phyloP scores from a whole-genome alignment of 2,797 vertebrate species.

The Siniperca obscura region DNA sequence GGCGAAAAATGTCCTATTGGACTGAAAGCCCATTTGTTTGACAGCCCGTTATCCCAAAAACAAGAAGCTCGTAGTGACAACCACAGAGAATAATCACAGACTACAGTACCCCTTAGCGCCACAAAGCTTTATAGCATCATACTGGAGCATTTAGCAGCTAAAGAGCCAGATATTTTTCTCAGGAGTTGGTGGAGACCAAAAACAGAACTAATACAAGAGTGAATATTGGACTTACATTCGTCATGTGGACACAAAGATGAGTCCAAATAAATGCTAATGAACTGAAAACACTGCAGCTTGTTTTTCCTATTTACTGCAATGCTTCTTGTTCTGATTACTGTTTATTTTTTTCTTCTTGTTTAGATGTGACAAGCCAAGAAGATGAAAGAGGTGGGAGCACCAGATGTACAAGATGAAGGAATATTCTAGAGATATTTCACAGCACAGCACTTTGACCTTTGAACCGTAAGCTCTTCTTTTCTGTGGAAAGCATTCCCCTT shows the following conservation, averaged over 20 bases:
- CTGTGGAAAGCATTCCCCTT: slow-evolving; percentile 92
- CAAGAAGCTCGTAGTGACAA: too few relatives aligned
- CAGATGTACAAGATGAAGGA: slow-evolving; percentile 92
- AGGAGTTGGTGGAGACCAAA: slow-evolving; percentile 7
- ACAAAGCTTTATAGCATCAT: neutral
- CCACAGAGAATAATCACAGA: too few relatives aligned
- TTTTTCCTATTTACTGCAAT: neutral
- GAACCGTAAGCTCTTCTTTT: slow-evolving; percentile 83
- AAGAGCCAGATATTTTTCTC: neutral
- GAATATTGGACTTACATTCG: neutral
- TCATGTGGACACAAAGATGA: neutral
- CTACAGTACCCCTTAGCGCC: too few relatives aligned
- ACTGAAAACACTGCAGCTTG: neutral
- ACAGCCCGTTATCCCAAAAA: too few relatives aligned
- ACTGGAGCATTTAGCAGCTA: neutral
- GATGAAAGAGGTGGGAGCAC: slow-evolving; percentile 88
- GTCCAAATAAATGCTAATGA: neutral
- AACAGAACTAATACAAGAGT: slow-evolving; percentile 1
- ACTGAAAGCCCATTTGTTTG: too few relatives aligned
- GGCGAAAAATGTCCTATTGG: too few relatives aligned
- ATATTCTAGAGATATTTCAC: slow-evolving; percentile 85
- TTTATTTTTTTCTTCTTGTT: slow-evolving; percentile 27
- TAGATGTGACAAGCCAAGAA: slow-evolving; percentile 98
- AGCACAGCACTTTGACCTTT: slow-evolving; percentile 98
- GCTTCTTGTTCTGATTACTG: neutral